phyloP scores from a whole-genome alignment of 2,888 invertebrate genomes.

The Drosophila ezoana region DNA sequence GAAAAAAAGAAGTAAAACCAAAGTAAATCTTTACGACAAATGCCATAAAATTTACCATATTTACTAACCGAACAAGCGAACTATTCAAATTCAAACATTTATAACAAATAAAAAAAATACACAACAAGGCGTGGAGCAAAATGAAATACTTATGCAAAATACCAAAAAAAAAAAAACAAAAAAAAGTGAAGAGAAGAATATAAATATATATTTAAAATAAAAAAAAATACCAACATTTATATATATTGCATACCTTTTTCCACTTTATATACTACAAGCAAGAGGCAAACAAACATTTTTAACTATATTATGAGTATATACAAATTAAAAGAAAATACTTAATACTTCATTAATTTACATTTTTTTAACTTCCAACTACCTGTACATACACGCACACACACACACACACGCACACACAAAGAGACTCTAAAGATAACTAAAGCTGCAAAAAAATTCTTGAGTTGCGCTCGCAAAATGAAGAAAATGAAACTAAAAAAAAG shows the following conservation, averaged over 20 bases:
- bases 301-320: constrained; percentile 42
- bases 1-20: constrained; percentile 6
- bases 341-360: constrained; percentile 27
- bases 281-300: constrained; percentile 40
- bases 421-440: constrained; percentile 28
- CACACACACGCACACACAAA: constrained; percentile 5
- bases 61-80: constrained; percentile 58
- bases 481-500: background rate
- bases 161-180: constrained; percentile 13
- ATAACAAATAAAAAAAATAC: constrained; percentile 26
- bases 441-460: constrained; percentile 12
- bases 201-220: constrained; percentile 2
- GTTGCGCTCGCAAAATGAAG: constrained; percentile 11
- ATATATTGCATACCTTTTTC: constrained; percentile 66
- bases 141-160: constrained; percentile 36
- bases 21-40: constrained; percentile 18
- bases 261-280: constrained; percentile 67
- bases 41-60: constrained; percentile 58
- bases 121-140: constrained; percentile 31
- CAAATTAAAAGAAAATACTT: constrained; percentile 35
- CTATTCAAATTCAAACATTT: constrained; percentile 65
- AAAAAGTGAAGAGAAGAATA: constrained; percentile 10
- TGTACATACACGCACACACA: constrained; percentile 40
- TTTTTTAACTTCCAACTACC: constrained; percentile 9
- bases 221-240: constrained; percentile 46